Base-by-base conservation (phyloP, 2,888 invertebrate genomes). In the Meghimatium bilineatum region DNA sequence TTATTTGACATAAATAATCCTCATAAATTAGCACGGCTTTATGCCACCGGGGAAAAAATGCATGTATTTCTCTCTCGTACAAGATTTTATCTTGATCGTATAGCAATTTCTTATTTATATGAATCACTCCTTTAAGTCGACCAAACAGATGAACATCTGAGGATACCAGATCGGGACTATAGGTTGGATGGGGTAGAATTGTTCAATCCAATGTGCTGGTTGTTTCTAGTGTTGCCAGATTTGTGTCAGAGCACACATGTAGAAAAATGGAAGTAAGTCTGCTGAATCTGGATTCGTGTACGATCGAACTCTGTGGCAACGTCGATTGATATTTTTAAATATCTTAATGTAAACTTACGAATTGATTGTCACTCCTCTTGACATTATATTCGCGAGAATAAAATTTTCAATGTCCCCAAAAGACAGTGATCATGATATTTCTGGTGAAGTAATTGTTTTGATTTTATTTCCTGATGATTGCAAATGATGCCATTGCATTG, bases 101-200 rank as follows among this genome's bases (percentile, higher is more conserved):
- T 72, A 44, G 44, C n/a, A n/a, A 72, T 72, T 72, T 72, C 10
- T 72, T 72, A n/a, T n/a, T 44, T 72, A 29, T n/a, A 44, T 72
- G 49, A 72, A 72, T 72, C n/a, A n/a, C 72, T 72, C 14, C 72
- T 72, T 72, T 72, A 49, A 72, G 72, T 72, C 44, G n/a, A 72
- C 44, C 29, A 72, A 72, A 72, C 72, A 44, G 72, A 72, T 72
- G 72, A n/a, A 49, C 44, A 66, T 66, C 32, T 32, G 66, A 66
- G 66, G 66, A 32, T 66, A 32, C 66, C 66, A 66, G 66, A 66
- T n/a, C n/a, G n/a, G n/a, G n/a, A n/a, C n/a, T n/a, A n/a, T n/a
- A n/a, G n/a, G n/a, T n/a, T n/a, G n/a, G n/a, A n/a, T 66, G 3
- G 26, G 1, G 66, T 66, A 66, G 66, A 32, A 66, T 29, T 32